These are phyloP conservation scores for Tetrao urogallus DNA, from an alignment of 2,113 vertebrate species.

Conservation along the genomic window DNA sequence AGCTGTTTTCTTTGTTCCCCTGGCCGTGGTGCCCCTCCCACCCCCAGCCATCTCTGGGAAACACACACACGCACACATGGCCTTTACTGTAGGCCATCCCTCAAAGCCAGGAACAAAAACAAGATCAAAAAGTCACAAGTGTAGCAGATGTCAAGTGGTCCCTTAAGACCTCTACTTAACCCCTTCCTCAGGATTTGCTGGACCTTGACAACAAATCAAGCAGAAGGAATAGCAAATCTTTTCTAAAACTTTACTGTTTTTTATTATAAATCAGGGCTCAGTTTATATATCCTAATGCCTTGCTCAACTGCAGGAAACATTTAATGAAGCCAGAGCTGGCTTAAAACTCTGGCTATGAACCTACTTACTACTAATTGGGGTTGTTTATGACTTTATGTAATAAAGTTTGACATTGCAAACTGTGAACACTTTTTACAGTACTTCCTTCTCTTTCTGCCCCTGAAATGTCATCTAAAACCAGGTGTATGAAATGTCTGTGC, in stretches of 20 bases:
- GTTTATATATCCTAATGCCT: slow-evolving; percentile 26
- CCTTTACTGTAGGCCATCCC: slow-evolving; percentile 67
- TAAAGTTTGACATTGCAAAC: slow-evolving; percentile 70
- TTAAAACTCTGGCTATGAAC: slow-evolving; percentile 44
- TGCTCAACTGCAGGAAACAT: slow-evolving; percentile 34
- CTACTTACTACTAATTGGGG: slow-evolving; percentile 62
- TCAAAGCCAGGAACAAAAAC: slow-evolving; percentile 60
- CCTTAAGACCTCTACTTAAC: slow-evolving; percentile 81
- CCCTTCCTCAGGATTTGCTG: slow-evolving; percentile 72
- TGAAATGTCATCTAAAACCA: slow-evolving; percentile 74
- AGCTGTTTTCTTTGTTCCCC: slow-evolving; percentile 74
- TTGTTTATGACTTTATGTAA: slow-evolving; percentile 71
- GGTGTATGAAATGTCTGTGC: slow-evolving; percentile 72
- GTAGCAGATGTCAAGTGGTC: slow-evolving; percentile 87
- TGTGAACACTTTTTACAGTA: slow-evolving; percentile 64
- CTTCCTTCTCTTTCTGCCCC: slow-evolving; percentile 48
- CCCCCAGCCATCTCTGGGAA: not conserved
- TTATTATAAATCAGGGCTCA: slow-evolving; percentile 63
- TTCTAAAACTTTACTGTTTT: slow-evolving; percentile 42
- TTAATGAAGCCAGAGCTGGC: slow-evolving; percentile 43
- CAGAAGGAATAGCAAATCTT: slow-evolving; percentile 52
- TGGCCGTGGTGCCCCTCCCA: not conserved
- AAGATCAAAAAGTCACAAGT: slow-evolving; percentile 81
- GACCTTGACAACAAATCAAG: slow-evolving; percentile 73
- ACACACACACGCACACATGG: slow-evolving; percentile 33